Conservation (phyloP, 2,797 vertebrate species). For the Dicrostonyx torquatus region DNA sequence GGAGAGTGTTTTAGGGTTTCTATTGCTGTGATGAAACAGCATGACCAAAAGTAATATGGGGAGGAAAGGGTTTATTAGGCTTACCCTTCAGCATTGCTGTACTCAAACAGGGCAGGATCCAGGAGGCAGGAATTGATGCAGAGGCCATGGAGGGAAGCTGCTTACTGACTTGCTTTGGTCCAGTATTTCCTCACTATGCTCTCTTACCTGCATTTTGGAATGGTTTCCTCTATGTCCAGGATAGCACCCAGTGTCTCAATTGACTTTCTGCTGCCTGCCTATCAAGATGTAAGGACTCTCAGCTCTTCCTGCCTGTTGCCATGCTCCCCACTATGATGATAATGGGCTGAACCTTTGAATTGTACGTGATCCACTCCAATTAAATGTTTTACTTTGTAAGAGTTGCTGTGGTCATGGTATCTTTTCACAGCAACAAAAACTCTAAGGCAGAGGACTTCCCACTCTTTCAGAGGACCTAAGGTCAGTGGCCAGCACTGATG, state of each 20-base stretch:
- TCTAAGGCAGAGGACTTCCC: background rate
- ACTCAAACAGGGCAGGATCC: background rate
- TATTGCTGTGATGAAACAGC: background rate
- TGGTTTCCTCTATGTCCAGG: background rate
- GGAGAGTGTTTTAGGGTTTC: background rate
- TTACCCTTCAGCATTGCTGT: background rate
- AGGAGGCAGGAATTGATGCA: background rate
- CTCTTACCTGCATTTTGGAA: background rate
- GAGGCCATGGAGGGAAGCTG: background rate
- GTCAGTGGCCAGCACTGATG: background rate
- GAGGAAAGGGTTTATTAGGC: background rate
- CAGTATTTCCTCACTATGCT: background rate
- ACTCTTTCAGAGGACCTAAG: background rate
- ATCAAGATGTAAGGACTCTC: background rate
- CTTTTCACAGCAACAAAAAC: background rate
- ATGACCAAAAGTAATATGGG: background rate
- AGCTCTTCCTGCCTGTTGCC: background rate
- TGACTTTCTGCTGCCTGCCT: background rate
- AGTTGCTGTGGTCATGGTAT: background rate
- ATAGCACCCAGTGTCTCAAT: background rate
- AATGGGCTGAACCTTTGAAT: background rate
- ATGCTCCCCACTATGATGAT: background rate
- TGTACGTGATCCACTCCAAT: background rate
- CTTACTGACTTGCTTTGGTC: background rate
- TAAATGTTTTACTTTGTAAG: background rate